Percentiles rank a stretch among this genome's conserved stretches.
Evolutionary conservation across 1,140 invertebrate species (phyloP).

Genomic region (Wasmannia auropunctata): DNA sequence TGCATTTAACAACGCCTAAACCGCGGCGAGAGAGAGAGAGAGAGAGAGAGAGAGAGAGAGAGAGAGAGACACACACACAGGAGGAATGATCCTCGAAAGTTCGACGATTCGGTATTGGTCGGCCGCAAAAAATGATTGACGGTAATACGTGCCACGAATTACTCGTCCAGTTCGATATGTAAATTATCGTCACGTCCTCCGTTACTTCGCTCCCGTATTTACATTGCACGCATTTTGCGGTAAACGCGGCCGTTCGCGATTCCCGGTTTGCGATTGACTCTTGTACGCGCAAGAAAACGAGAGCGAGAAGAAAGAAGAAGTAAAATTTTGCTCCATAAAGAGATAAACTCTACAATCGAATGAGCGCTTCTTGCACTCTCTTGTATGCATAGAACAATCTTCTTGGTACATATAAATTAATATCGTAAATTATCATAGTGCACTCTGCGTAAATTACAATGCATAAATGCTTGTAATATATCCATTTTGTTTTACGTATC

Average conservation of each 20-base stretch:
- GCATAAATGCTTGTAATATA: neutral
- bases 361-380: neutral
- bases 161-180: conserved; percentile 21
- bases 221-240: conserved; percentile 7
- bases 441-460: conserved; percentile 4
- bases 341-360: neutral
- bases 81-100: conserved; percentile 54
- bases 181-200: conserved; percentile 20
- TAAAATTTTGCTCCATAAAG: neutral
- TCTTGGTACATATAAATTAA: neutral
- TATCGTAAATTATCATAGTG: neutral
- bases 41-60: too few species aligned
- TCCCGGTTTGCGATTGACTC: neutral
- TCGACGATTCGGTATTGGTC: conserved; percentile 51
- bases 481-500: neutral
- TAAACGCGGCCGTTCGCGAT: conserved; percentile 7
- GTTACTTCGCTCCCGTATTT: conserved; percentile 21
- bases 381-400: neutral
- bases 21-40: conserved; percentile 10
- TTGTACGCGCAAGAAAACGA: neutral
- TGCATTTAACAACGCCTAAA: conserved; percentile 69
- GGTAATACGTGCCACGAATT: conserved; percentile 47
- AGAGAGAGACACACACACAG: too few species aligned
- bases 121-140: conserved; percentile 39
- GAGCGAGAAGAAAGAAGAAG: neutral